Conservation (phyloP, 2,113 vertebrate species). For the Stictonetta naevosa region DNA sequence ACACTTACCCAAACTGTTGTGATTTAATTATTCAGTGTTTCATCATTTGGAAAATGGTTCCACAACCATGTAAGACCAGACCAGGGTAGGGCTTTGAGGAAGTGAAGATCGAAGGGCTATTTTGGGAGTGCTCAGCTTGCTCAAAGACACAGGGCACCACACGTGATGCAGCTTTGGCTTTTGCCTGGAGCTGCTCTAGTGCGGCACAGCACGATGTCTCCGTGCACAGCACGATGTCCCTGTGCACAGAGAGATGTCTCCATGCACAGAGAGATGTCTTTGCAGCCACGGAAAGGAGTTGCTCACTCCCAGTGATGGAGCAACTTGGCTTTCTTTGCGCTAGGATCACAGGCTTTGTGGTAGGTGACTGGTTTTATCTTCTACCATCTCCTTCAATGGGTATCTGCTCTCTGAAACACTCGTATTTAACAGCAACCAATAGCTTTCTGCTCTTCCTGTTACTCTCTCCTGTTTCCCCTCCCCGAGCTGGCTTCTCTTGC, state of each 20-base stretch:
- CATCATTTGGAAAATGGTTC: not conserved
- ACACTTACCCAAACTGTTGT: not conserved
- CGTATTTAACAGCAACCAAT: not conserved
- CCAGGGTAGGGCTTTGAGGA: not conserved
- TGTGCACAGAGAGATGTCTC: rapidly evolving
- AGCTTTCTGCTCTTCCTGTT: not conserved
- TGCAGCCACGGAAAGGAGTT: not conserved
- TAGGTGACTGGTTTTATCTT: not conserved
- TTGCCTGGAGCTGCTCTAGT: too few relatives aligned
- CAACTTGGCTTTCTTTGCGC: not conserved
- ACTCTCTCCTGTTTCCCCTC: not conserved
- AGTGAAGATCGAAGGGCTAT: constrained; percentile 29
- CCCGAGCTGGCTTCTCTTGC: not conserved
- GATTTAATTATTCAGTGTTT: constrained; percentile 9
- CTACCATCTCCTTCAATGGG: not conserved
- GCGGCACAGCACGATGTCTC: too few relatives aligned
- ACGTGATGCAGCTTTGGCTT: too few relatives aligned
- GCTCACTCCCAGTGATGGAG: not conserved
- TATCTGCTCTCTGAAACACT: not conserved
- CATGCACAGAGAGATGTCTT: not conserved
- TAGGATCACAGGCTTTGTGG: not conserved
- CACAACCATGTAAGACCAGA: not conserved
- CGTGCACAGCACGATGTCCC: rapidly evolving
- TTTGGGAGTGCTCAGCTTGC: not conserved
- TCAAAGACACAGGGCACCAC: not conserved